A percentile compares a stretch with the other conserved stretches of the same genome.
These are phyloP conservation scores for Dryobates pubescens DNA, from an alignment of 2,797 vertebrate genomes.

Conservation along the genomic window DNA sequence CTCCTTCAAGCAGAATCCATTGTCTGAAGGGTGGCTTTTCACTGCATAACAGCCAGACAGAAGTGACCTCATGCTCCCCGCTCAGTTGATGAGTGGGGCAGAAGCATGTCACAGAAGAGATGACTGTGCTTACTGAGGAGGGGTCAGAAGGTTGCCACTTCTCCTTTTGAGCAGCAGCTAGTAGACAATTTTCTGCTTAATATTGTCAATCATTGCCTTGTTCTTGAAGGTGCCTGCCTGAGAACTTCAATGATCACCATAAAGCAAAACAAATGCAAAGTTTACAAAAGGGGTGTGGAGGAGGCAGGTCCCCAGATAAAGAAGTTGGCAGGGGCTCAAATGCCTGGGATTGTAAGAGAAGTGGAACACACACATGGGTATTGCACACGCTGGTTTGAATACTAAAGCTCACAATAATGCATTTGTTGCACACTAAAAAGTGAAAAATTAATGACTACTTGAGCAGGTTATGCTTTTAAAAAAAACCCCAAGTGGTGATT, in stretches of 20 bases:
- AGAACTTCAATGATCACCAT: constrained; percentile 51
- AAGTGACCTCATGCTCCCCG: background rate
- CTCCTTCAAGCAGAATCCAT: background rate
- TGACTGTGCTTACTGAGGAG: background rate
- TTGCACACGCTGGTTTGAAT: background rate
- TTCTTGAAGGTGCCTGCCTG: constrained; percentile 65
- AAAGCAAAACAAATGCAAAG: constrained; percentile 64
- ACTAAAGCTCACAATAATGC: background rate
- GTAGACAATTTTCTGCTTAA: constrained; percentile 66
- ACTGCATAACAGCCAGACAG: background rate
- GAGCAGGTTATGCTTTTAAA: background rate
- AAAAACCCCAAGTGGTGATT: background rate
- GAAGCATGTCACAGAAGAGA: constrained; percentile 11
- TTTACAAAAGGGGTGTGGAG: constrained; percentile 61
- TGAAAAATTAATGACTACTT: background rate
- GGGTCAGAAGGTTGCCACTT: constrained; percentile 54
- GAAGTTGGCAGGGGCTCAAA: constrained; percentile 57
- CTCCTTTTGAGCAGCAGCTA: constrained; percentile 60
- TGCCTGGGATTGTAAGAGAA: constrained; percentile 25
- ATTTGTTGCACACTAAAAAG: constrained; percentile 21
- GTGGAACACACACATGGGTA: constrained; percentile 14
- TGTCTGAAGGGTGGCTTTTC: constrained; percentile 4
- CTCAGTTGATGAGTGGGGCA: constrained; percentile 5
- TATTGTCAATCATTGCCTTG: constrained; percentile 62
- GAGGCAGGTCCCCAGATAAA: constrained; percentile 61